Conservation (phyloP, 1,140 invertebrate species). For the Thaumatotibia leucotreta region DNA sequence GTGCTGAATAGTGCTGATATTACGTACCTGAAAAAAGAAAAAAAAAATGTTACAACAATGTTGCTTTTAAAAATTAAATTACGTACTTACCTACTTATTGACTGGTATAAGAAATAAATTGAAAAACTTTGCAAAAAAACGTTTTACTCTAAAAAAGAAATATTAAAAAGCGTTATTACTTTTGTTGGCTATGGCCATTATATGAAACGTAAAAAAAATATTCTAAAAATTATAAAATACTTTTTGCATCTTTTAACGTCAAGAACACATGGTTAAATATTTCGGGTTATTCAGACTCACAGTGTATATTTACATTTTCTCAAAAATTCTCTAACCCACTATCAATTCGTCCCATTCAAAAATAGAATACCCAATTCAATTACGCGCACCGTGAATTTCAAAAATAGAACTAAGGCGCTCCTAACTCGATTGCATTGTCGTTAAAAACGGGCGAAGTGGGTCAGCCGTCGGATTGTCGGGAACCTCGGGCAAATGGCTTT, state of each 20-base stretch:
- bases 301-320: neutral
- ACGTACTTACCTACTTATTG: too few relatives aligned
- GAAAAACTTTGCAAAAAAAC: too few relatives aligned
- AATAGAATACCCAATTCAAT: neutral
- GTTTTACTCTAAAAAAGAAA: too few relatives aligned
- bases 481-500: conserved; percentile 37
- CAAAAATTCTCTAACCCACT: neutral
- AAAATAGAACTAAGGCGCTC: conserved; percentile 4
- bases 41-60: neutral
- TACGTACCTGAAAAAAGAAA: neutral
- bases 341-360: neutral
- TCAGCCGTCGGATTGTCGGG: conserved; percentile 35
- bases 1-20: neutral
- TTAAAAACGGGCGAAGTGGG: conserved; percentile 40
- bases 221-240: too few relatives aligned
- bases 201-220: too few relatives aligned
- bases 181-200: too few relatives aligned
- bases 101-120: too few relatives aligned
- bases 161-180: too few relatives aligned
- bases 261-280: too few relatives aligned
- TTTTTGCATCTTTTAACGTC: too few relatives aligned
- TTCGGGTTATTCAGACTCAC: too few relatives aligned
- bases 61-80: neutral
- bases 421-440: conserved; percentile 47
- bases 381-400: neutral